Base-by-base conservation (phyloP, 1,140 invertebrate genomes). In the Triops longicaudatus region DNA sequence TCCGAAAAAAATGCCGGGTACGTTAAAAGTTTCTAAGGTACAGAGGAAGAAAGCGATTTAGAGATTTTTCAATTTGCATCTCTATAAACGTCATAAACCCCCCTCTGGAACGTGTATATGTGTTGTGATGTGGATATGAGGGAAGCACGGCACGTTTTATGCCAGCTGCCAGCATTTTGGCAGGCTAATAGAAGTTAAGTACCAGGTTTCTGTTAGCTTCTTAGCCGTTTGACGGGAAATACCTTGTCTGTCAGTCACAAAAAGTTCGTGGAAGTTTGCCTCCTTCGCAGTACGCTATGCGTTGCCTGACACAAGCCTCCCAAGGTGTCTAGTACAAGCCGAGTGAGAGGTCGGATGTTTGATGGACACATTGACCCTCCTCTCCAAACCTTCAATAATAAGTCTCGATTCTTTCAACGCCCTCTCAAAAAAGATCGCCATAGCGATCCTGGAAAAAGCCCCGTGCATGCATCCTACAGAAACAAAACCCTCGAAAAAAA, bases 381-480 rank as follows among this genome's bases (percentile, higher is more conserved):
- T 63, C 50, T 63, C 50, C n/a, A 63, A 63, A 63, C 50, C n/a
- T 63, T 63, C 50, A 63, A 63, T 63, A 63, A 63, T 63, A 63
- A 63, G 50, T 5, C 14, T 63, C n/a, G 50, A 50, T 50, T 50
- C 44, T 50, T 50, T 50, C 44, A 22, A 50, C n/a, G 44, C 17
- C 22, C 50, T 63, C 17, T 63, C 22, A 4, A 63, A 63, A 63
- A 63, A 22, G 50, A 17, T 63, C 31, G 31, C 31, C 31, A 37
- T 37, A 37, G 50, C 50, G 50, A 63, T 22, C 50, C 22, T 6
- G 10, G 31, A 7, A 37, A 63, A 63, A 63, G 6, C 10, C 9
- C 22, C 50, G 14, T 63, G 22, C 17, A 63, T 22, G 3, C 22
- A 63, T 22, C 10, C 1, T n/a, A 17, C 6, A 63, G 7, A 63